phyloP scores from a whole-genome alignment of 2,113 vertebrate species.

The Odontesthes bonariensis region DNA sequence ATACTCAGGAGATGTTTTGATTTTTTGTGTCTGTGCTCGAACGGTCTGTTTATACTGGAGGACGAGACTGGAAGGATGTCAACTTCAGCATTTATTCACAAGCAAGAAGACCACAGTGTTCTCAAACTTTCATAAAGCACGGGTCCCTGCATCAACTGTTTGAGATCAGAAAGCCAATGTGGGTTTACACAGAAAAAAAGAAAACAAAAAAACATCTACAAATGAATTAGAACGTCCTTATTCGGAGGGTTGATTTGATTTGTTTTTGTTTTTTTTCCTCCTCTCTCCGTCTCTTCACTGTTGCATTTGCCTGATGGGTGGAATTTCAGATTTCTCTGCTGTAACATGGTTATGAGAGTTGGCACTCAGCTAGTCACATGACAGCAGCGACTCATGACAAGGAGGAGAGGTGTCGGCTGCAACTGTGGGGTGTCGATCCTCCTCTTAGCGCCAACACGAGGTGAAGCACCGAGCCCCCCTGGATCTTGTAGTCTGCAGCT shows the following conservation, averaged over 20 bases:
- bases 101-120: conserved; percentile 67
- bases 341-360: conserved; percentile 42
- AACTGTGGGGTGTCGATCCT: conserved; percentile 62
- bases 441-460: conserved; percentile 92
- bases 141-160: conserved; percentile 45
- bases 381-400: conserved; percentile 47
- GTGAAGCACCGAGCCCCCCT: conserved; percentile 93
- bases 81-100: conserved; percentile 79
- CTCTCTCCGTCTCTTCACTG: background rate
- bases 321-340: conserved; percentile 44
- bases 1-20: conserved; percentile 12
- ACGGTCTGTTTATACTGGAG: conserved; percentile 1
- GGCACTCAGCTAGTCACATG: conserved; percentile 39
- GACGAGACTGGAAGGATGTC: conserved; percentile 21
- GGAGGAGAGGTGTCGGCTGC: conserved; percentile 22
- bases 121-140: conserved; percentile 44
- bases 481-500: conserved; percentile 94
- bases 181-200: conserved; percentile 59
- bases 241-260: background rate
- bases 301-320: conserved; percentile 24
- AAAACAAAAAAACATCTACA: conserved; percentile 58
- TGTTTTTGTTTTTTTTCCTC: too few relatives aligned
- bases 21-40: background rate
- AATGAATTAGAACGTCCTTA: conserved; percentile 54
- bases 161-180: conserved; percentile 59